These are phyloP conservation scores for Nyctibius bracteatus DNA, from an alignment of 2,113 vertebrate genomes.

Conservation along the genomic window DNA sequence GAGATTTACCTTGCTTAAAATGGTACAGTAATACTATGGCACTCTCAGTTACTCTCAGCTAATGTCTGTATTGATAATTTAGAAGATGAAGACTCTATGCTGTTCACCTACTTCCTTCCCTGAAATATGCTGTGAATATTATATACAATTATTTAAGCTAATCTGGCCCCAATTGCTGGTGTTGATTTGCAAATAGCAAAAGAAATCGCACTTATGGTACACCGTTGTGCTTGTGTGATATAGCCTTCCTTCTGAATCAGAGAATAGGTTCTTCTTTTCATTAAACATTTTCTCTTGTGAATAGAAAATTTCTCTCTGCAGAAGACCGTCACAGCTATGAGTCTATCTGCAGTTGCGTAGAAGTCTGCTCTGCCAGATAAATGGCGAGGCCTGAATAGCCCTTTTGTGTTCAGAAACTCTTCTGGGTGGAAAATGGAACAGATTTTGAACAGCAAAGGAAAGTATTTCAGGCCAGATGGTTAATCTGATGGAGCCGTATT, in stretches of 20 bases:
- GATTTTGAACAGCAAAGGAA: constrained; percentile 41
- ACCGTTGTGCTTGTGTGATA: not conserved
- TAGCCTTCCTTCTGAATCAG: not conserved
- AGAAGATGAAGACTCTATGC: not conserved
- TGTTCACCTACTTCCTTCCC: not conserved
- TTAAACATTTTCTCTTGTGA: not conserved
- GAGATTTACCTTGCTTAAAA: not conserved
- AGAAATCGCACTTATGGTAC: not conserved
- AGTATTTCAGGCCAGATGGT: constrained; percentile 41
- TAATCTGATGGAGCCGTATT: constrained; percentile 28
- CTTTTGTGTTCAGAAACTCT: constrained; percentile 48
- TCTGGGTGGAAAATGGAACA: constrained; percentile 40
- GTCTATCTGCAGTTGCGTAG: constrained; percentile 32
- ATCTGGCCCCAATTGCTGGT: not conserved
- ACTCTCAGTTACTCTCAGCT: not conserved
- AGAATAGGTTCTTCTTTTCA: not conserved
- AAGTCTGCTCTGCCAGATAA: constrained; percentile 38
- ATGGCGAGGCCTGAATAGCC: constrained; percentile 41
- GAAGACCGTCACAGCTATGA: constrained; percentile 31
- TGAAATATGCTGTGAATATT: not conserved
- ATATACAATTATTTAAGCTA: not conserved
- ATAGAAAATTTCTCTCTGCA: not conserved
- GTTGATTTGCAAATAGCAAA: not conserved
- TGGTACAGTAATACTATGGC: not conserved
- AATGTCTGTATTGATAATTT: not conserved